These are phyloP conservation scores for Nothoprocta perdicaria DNA, from an alignment of 2,113 vertebrate genomes.

Conservation along the genomic window DNA sequence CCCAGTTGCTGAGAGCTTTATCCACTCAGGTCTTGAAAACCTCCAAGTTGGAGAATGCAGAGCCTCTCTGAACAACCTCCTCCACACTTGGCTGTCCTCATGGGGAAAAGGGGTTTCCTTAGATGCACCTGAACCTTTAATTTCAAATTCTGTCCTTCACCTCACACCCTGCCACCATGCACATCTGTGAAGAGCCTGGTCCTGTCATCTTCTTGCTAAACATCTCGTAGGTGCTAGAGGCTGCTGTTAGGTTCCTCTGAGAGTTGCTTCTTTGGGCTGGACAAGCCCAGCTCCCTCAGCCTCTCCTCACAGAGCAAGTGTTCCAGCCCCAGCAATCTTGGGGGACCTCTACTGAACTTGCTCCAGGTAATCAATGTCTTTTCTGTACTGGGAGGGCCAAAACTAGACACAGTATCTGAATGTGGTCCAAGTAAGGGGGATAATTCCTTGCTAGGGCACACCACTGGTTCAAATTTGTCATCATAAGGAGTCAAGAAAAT, in stretches of 20 bases:
- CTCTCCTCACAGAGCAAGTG: neutral
- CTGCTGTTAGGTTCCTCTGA: neutral
- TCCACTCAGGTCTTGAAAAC: neutral
- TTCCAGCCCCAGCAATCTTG: neutral
- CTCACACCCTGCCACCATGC: neutral
- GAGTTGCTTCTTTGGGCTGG: neutral
- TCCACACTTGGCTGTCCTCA: neutral
- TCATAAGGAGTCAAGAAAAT: neutral
- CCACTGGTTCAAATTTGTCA: neutral
- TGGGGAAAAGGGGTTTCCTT: neutral
- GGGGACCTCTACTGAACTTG: neutral
- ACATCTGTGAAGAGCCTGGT: neutral
- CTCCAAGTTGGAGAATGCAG: neutral
- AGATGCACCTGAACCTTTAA: neutral
- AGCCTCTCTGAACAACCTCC: neutral
- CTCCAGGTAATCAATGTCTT: neutral
- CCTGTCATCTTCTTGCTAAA: neutral
- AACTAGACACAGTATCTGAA: neutral
- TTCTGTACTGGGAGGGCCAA: neutral
- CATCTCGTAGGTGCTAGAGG: neutral
- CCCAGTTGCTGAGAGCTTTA: neutral
- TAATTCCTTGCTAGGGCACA: neutral
- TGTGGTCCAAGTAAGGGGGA: neutral
- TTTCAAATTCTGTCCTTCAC: neutral
- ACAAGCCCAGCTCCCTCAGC: neutral